Percentiles rank a stretch among this genome's conserved stretches.
phyloP scores from a whole-genome alignment of 2,888 invertebrate species.

The Cremastinae sp. region DNA sequence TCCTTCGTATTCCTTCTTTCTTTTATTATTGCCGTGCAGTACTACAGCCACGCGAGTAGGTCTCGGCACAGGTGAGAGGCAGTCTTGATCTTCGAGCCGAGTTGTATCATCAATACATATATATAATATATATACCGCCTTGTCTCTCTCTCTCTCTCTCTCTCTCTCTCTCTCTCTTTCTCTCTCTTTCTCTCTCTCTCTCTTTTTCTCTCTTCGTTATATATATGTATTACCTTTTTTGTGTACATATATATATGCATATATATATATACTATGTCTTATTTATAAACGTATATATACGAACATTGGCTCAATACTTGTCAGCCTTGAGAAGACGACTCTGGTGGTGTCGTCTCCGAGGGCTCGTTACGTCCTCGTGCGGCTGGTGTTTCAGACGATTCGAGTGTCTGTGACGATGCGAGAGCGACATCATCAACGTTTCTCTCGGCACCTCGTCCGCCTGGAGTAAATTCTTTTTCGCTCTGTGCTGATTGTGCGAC shows the following conservation, averaged over 20 bases:
- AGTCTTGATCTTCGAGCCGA: constrained; percentile 78
- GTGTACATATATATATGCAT: constrained; percentile 12
- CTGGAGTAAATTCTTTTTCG: constrained; percentile 64
- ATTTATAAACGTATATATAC: constrained; percentile 44
- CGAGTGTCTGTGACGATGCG: constrained; percentile 77
- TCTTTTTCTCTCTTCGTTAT: not conserved
- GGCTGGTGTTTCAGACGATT: constrained; percentile 76
- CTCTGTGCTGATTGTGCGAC: constrained; percentile 59
- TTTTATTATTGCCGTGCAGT: constrained; percentile 53
- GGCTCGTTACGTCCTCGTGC: constrained; percentile 66
- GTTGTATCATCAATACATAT: constrained; percentile 32
- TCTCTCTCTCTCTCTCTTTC: too few relatives aligned
- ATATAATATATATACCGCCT: not conserved
- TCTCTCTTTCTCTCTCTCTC: constrained; percentile 30
- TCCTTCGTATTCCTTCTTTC: constrained; percentile 28
- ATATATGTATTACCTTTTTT: not conserved
- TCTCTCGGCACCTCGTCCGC: constrained; percentile 61
- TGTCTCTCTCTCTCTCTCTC: too few relatives aligned
- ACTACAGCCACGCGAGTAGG: constrained; percentile 60
- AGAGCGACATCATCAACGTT: constrained; percentile 66
- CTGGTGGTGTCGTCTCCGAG: constrained; percentile 74
- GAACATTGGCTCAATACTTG: constrained; percentile 76
- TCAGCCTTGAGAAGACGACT: constrained; percentile 73
- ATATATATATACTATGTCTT: constrained; percentile 43
- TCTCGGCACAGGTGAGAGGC: constrained; percentile 70